Base-by-base conservation (phyloP, 2,113 vertebrate genomes). In the Gymnocephalus cernua region DNA sequence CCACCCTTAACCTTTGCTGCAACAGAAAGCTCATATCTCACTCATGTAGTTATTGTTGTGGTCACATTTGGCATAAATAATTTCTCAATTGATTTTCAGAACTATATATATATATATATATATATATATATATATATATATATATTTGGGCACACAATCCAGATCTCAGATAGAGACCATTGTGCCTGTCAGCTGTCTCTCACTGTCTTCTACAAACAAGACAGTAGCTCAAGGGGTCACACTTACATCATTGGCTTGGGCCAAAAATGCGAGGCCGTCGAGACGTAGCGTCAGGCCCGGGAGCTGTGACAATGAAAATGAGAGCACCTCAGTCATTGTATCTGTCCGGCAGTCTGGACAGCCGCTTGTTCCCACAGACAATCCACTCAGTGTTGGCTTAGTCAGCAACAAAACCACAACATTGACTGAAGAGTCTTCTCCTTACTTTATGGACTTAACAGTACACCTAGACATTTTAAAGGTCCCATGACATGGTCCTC, bases 251-350 rank as follows among this genome's bases (percentile, higher is more conserved):
- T 62, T 21, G 19, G 64, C 76, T 57, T 2, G 3, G 75, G 86
- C 86, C 76, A 80, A 87, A 41, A 86, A 74, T 86, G 56, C 16
- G 77, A 83, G 69, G 80, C 85, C 7, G 82, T 83, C 85, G 89
- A 93, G 92, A 93, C 89, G 66, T 90, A 77, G 86, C 78, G 90
- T 94, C 93, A 91, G 80, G 86, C 86, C 56, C 35, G 84, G 83
- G 87, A 88, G 44, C 91, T 16, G 77, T 89, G 90, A 92, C 91
- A 93, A 74, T 76, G 76, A 86, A 82, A 85, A 85, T 82, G 89
- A 90, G 87, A 89, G 91, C 77, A 84, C 85, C 88, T 88, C 86
- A n/a, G 83, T 87, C 86, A 74, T 88, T 86, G 91, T 77, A 35
- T 89, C 77, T 82, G 85, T 89, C 88, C 73, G n/a, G 79, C 86